Conservation (phyloP, 2,797 vertebrate species). For the Pampus argenteus region DNA sequence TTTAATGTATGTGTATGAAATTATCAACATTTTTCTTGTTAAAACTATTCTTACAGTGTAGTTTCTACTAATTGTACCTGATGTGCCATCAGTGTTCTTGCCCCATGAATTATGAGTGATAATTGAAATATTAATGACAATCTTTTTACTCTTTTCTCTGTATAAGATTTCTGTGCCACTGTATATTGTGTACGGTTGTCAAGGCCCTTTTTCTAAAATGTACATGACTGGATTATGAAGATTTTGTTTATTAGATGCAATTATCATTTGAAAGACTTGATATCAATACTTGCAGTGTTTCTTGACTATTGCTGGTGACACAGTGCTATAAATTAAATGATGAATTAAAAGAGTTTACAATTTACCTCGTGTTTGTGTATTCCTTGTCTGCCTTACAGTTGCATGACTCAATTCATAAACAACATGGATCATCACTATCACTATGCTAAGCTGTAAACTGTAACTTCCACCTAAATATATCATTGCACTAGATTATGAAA, state of each 20-base stretch:
- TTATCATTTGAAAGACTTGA: slow-evolving; percentile 24
- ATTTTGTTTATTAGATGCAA: slow-evolving; percentile 87
- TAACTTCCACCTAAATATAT: neutral
- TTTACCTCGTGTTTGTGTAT: slow-evolving; percentile 25
- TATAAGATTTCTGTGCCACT: slow-evolving; percentile 83
- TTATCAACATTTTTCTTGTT: slow-evolving; percentile 38
- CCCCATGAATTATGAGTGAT: slow-evolving; percentile 8
- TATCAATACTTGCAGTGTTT: neutral
- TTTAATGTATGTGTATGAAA: slow-evolving; percentile 22
- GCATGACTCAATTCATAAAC: neutral
- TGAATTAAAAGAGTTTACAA: slow-evolving; percentile 67
- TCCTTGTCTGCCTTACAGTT: slow-evolving; percentile 18
- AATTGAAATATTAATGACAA: slow-evolving; percentile 22
- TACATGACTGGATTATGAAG: slow-evolving; percentile 87
- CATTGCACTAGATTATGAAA: neutral
- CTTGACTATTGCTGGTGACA: slow-evolving; percentile 41
- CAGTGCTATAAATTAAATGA: too few relatives aligned
- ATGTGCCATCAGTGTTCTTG: slow-evolving; percentile 16
- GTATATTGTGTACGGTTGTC: slow-evolving; percentile 80
- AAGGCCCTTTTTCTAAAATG: slow-evolving; percentile 87
- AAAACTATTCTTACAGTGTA: slow-evolving; percentile 52
- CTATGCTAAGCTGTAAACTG: neutral
- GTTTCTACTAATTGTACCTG: slow-evolving; percentile 31
- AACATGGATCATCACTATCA: neutral
- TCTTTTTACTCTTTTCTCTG: slow-evolving; percentile 71